phyloP scores from a whole-genome alignment of 2,797 vertebrate species.

The Falco naumanni region DNA sequence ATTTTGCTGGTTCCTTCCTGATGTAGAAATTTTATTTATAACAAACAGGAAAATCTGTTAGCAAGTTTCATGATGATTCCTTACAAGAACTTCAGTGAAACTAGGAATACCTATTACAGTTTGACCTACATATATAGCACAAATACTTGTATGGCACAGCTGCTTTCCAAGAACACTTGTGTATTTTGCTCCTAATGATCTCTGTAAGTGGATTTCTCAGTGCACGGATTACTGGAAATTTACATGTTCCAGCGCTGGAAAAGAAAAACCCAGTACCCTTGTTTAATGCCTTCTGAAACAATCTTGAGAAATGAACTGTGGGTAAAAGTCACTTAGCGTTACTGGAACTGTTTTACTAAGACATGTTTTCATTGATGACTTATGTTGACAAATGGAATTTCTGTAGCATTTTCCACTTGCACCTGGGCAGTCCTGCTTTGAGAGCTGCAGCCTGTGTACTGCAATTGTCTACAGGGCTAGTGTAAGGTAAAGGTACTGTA shows the following conservation, averaged over 20 bases:
- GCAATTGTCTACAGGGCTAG: background rate
- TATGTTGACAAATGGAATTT: conserved; percentile 12
- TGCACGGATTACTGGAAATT: background rate
- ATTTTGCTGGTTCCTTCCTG: background rate
- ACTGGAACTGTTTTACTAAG: background rate
- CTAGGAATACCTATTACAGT: background rate
- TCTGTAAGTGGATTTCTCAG: background rate
- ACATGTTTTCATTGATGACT: background rate
- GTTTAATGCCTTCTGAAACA: background rate
- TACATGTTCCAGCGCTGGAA: background rate
- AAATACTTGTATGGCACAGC: background rate
- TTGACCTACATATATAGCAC: background rate
- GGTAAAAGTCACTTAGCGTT: background rate
- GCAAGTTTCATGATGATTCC: background rate
- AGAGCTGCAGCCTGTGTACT: background rate
- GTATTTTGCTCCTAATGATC: background rate
- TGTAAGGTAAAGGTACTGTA: background rate
- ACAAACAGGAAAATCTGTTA: background rate
- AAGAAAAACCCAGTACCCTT: background rate
- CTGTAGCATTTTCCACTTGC: background rate
- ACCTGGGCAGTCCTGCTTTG: background rate
- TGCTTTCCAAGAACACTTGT: background rate
- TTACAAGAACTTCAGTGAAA: background rate
- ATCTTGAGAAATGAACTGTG: background rate
- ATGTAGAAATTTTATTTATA: background rate